A percentile compares a stretch with the other conserved stretches of the same genome.
These are phyloP conservation scores for Dasysyrphus tricinctus DNA, from an alignment of 2,888 invertebrate species.

Conservation along the genomic window DNA sequence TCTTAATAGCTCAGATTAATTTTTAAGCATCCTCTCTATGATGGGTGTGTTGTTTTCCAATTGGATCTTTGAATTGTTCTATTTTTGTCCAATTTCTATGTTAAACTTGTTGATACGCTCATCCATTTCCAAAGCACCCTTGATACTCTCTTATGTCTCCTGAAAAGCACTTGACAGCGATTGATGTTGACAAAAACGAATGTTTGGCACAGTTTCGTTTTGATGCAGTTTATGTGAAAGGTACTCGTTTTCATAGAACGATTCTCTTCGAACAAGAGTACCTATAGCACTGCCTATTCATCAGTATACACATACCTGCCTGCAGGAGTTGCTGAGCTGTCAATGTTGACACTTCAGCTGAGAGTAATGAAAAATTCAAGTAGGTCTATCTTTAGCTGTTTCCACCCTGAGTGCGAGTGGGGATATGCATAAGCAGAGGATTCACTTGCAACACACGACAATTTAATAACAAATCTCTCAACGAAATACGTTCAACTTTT, in stretches of 20 bases:
- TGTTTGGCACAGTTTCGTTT: slow-evolving; percentile 57
- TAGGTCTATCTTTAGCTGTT: background rate
- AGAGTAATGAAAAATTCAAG: slow-evolving; percentile 50
- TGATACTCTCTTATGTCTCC: slow-evolving; percentile 1
- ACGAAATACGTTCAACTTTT: slow-evolving; percentile 26
- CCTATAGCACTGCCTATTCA: background rate
- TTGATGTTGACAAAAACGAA: slow-evolving; percentile 44
- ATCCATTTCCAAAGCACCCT: slow-evolving; percentile 17
- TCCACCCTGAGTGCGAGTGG: background rate
- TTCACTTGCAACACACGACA: slow-evolving; percentile 15
- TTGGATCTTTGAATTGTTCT: slow-evolving; percentile 16
- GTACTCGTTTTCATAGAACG: background rate
- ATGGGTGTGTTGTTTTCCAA: slow-evolving; percentile 38
- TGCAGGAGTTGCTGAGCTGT: background rate
- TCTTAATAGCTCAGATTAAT: background rate
- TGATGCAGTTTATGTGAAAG: background rate
- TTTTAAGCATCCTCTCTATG: slow-evolving; percentile 36
- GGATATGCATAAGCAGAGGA: slow-evolving; percentile 15
- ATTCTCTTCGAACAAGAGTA: background rate
- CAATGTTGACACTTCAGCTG: slow-evolving; percentile 52
- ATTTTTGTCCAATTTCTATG: slow-evolving; percentile 40
- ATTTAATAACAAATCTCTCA: slow-evolving; percentile 63
- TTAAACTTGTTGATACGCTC: slow-evolving; percentile 52
- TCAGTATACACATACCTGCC: background rate
- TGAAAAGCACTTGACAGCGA: slow-evolving; percentile 29